phyloP scores from a whole-genome alignment of 2,797 vertebrate species.

The Muscicapa striata region DNA sequence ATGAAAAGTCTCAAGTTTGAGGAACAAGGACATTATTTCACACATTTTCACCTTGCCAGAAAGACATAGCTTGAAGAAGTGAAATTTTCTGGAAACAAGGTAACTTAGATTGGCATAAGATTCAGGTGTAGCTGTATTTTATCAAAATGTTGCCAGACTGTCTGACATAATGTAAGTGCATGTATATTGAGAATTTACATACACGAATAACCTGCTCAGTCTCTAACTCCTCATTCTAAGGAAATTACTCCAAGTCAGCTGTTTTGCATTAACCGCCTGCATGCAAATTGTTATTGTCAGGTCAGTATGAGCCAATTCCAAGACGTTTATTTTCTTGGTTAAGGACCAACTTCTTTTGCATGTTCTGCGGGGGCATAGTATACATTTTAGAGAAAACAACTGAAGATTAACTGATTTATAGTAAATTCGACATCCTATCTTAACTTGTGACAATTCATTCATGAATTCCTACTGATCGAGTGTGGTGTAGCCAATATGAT shows the following conservation, averaged over 20 bases:
- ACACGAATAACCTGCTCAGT: neutral
- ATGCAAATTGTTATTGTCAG: slow-evolving; percentile 16
- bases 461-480: neutral
- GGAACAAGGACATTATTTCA: neutral
- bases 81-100: neutral
- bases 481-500: neutral
- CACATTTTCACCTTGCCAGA: neutral
- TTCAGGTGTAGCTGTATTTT: neutral
- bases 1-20: neutral
- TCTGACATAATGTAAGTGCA: neutral
- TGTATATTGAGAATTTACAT: neutral
- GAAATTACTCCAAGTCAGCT: neutral
- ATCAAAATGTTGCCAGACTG: neutral
- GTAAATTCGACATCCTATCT: neutral
- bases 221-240: neutral
- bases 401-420: neutral
- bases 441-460: neutral
- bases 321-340: neutral
- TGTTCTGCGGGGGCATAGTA: rapidly evolving
- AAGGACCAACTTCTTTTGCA: neutral
- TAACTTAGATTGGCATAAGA: neutral
- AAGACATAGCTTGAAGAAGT: neutral
- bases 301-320: neutral
- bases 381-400: neutral
- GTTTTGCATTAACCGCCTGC: slow-evolving; percentile 15